Evolutionary conservation across 2,797 vertebrate species (phyloP), one percentile per base, ranked within the genome.

Genomic region (Cyclura pinguis): DNA sequence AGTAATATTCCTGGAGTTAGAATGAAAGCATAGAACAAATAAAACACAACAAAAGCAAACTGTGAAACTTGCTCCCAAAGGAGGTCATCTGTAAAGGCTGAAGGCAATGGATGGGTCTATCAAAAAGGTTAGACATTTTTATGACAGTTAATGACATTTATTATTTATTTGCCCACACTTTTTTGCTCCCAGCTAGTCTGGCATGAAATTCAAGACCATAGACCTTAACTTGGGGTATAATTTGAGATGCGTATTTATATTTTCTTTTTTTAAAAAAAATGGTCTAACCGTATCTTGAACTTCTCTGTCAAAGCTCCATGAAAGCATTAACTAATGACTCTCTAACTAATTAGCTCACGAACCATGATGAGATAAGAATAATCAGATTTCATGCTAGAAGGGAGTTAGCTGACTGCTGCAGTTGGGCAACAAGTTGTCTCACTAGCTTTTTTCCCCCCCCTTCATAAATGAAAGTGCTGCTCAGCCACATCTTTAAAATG

Each of bases 271-370:
- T 8, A 9, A 80, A 78, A 78, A 27, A 20, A n/a, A 1, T 55
- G n/a, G 7, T 35, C 69, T 20, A 27, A 74, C 50, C n/a, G 1
- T 72, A 42, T 73, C 77, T n/a, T 29, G 42, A 62, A 76, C 78
- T 85, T 55, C 59, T 18, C 64, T 78, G 88, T 62, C 80, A 89
- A 84, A 87, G 59, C 72, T 55, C 62, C 16, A 9, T 84, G 27
- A 64, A 72, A 92, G 72, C 57, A 86, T 87, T 87, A 90, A 87
- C 76, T 90, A 80, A 93, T 76, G 13, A n/a, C 50, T 18, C 50
- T 83, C 81, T 81, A 88, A 89, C 86, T 91, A 90, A 86, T 81
- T 74, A 94, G 83, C 76, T 94, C 42, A 89, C 69, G 62, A 88
- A 76, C 73, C n/a, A n/a, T 80, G 85, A 85, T 62, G 86, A 85